Evolutionary conservation across 2,113 vertebrate species (phyloP).

Genomic region (Passer montanus): DNA sequence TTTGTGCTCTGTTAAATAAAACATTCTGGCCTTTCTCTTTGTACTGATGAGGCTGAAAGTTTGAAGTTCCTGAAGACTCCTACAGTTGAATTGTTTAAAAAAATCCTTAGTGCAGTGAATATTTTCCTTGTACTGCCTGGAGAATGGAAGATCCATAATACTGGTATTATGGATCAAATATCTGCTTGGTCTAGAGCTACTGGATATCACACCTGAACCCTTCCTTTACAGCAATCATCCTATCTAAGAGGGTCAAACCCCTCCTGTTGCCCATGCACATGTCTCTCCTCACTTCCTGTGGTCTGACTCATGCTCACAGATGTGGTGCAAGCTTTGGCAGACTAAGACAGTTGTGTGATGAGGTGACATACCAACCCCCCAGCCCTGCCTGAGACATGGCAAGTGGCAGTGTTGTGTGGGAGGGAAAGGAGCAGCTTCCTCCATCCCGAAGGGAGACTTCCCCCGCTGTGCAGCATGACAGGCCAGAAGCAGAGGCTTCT

Average conservation of each 20-base stretch:
- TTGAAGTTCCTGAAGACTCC: not conserved
- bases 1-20: not conserved
- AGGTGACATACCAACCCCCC: not conserved
- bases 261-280: not conserved
- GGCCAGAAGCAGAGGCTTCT: not conserved
- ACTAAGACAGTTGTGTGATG: not conserved
- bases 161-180: not conserved
- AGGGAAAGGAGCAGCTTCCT: not conserved
- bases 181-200: not conserved
- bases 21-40: not conserved
- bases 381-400: not conserved
- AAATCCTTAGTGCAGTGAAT: not conserved
- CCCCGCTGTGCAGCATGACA: not conserved
- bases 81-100: not conserved
- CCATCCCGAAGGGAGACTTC: not conserved
- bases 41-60: not conserved
- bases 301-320: not conserved
- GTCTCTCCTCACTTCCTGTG: not conserved
- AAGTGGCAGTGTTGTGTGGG: not conserved
- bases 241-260: not conserved
- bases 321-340: not conserved
- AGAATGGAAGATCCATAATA: not conserved
- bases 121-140: not conserved
- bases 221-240: not conserved
- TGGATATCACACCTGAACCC: not conserved